These are phyloP conservation scores for Yoshiicerus persimilis DNA, from an alignment of 1,140 invertebrate species.

Conservation along the genomic window DNA sequence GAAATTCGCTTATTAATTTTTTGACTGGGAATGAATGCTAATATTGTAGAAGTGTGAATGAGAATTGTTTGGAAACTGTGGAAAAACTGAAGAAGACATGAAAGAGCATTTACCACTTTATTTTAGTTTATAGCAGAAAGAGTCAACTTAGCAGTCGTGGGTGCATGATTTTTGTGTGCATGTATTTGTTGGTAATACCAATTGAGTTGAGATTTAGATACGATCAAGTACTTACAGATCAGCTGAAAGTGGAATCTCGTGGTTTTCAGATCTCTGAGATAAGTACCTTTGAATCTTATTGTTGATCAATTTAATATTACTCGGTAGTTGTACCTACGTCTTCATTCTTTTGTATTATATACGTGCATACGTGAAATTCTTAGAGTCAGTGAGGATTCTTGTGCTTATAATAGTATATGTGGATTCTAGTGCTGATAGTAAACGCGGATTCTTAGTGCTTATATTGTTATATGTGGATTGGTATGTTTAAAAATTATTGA, in stretches of 20 bases:
- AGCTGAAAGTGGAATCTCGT: not conserved
- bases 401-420: not conserved
- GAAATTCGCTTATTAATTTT: not conserved
- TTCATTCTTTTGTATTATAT: too few relatives aligned
- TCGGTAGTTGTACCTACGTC: too few relatives aligned
- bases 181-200: not conserved
- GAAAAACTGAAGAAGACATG: not conserved
- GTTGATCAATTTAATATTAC: too few relatives aligned
- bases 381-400: too few relatives aligned
- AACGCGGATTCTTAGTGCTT: not conserved
- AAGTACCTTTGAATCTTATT: not conserved
- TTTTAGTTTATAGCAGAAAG: too few relatives aligned
- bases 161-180: not conserved
- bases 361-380: too few relatives aligned
- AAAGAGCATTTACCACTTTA: not conserved
- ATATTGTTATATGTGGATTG: not conserved
- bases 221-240: too few relatives aligned
- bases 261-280: not conserved
- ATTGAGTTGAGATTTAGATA: not conserved
- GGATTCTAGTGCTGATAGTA: not conserved
- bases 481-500: not conserved
- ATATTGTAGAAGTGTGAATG: too few relatives aligned
- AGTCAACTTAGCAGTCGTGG: too few relatives aligned
- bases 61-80: not conserved
- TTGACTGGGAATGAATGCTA: not conserved